These are phyloP conservation scores for Drosophila parvula DNA, from an alignment of 1,140 invertebrate species.

Conservation along the genomic window DNA sequence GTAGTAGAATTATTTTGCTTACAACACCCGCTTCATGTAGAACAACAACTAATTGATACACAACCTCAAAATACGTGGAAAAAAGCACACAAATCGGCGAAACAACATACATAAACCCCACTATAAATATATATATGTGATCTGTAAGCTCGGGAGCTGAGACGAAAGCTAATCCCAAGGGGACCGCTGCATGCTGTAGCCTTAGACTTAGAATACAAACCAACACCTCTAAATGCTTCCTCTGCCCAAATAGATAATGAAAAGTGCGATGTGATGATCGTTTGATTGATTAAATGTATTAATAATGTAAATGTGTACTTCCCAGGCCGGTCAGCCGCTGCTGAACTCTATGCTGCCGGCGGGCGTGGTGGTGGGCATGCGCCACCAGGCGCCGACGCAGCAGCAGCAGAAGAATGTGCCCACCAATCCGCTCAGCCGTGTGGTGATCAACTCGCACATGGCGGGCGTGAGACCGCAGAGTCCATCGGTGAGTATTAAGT, in stretches of 20 bases:
- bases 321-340: conserved; percentile 77
- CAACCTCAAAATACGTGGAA: not conserved
- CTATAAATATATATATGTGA: conserved; percentile 3
- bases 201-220: conserved; percentile 15
- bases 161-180: conserved; percentile 1
- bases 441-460: conserved; percentile 92
- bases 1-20: conserved; percentile 38
- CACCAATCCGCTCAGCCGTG: conserved; percentile 88
- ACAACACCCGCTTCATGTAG: conserved; percentile 26
- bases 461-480: conserved; percentile 91
- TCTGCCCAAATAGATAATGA: conserved; percentile 29
- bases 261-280: conserved; percentile 15
- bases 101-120: not conserved
- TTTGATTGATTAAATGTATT: conserved; percentile 6
- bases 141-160: not conserved
- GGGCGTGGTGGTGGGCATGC: conserved; percentile 94
- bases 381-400: conserved; percentile 87
- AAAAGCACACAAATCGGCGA: conserved; percentile 6
- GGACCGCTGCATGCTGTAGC: conserved; percentile 69
- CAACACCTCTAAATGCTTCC: conserved; percentile 19
- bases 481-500: conserved; percentile 88
- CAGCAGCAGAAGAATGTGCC: conserved; percentile 90
- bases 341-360: conserved; percentile 87
- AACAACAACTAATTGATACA: conserved; percentile 4
- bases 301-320: conserved; percentile 11